Evolutionary conservation across 64 coral and sea anemone genomes (phyloP), one percentile per base, ranked within the genome.

Genomic region (Pocillopora damicornis): DNA sequence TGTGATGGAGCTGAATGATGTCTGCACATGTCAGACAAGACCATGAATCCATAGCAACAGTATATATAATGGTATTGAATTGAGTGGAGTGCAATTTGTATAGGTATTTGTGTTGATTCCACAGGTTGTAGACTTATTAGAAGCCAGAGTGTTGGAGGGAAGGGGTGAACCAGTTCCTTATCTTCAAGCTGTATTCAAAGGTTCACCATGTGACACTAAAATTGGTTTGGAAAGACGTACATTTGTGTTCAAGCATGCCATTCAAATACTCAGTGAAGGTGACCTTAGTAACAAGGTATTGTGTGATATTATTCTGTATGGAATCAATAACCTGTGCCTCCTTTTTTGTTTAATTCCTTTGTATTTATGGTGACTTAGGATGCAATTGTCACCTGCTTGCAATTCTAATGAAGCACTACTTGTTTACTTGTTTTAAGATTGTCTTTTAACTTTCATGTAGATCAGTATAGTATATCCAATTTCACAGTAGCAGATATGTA

Each of bases 111-210:
- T 80, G 63, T 35, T 58, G 30, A 51, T 74, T 72, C 16, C 77
- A 38, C 13, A 96, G 94, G 75, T 96, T 65, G 58, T 78, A 15
- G 94, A 96, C 63, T 62, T 90, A 34, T 63, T 96, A 2, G 88
- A 96, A 45, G 62, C 74, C 17, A 75, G 87, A 72, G 91, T 87
- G 73, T 25, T 96, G 35, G 87, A 92, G 75, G 91, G 87, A 84
- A 93, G 83, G 67, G 91, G 82, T 36, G 87, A 96, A 45, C 62
- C 94, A 23, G 79, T 93, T 86, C 60, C 86, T 69, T 96, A 90
- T 93, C 62, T 96, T 35, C 86, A 86, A 93, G 88, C 91, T 37
- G 61, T 93, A 74, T 90, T 96, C 74, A 92, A 93, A 90, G 94
- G 94, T 71, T 93, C 94, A 61, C 82, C 91, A 68, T 87, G 81